Conservation (phyloP, 2,113 vertebrate species). For the Grammomys dolichurus region DNA sequence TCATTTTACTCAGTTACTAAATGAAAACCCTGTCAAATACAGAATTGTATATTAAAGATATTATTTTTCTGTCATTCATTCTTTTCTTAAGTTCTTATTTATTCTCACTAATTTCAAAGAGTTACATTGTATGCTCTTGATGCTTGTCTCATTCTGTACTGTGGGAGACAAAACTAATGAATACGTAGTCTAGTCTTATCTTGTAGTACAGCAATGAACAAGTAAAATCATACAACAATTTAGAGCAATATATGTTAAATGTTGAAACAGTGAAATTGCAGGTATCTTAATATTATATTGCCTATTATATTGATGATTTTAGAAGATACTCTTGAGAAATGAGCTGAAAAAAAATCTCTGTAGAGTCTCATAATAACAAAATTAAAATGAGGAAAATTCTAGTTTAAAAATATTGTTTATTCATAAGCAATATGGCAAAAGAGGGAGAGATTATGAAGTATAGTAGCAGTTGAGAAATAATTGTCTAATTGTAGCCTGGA, state of each 20-base stretch:
- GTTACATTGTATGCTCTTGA: not conserved
- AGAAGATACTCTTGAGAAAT: not conserved
- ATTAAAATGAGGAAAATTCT: not conserved
- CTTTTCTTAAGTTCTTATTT: not conserved
- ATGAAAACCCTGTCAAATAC: not conserved
- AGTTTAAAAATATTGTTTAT: not conserved
- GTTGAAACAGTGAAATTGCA: not conserved
- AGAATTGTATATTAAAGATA: too few species aligned
- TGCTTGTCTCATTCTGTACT: not conserved
- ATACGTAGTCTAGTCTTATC: not conserved
- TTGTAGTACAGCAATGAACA: not conserved
- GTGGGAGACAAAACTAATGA: not conserved
- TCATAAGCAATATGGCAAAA: not conserved
- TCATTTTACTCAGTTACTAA: not conserved
- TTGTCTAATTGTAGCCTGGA: not conserved
- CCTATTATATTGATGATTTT: not conserved
- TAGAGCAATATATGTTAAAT: not conserved
- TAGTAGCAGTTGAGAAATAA: not conserved
- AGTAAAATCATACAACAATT: not conserved
- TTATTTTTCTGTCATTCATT: not conserved
- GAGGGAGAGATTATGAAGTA: not conserved
- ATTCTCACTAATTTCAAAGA: not conserved
- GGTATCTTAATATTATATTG: not conserved
- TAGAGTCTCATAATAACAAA: not conserved
- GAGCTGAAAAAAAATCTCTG: not conserved